Evolutionary conservation across 2,113 vertebrate genomes (phyloP).

Genomic region (Synodontis membranacea): DNA sequence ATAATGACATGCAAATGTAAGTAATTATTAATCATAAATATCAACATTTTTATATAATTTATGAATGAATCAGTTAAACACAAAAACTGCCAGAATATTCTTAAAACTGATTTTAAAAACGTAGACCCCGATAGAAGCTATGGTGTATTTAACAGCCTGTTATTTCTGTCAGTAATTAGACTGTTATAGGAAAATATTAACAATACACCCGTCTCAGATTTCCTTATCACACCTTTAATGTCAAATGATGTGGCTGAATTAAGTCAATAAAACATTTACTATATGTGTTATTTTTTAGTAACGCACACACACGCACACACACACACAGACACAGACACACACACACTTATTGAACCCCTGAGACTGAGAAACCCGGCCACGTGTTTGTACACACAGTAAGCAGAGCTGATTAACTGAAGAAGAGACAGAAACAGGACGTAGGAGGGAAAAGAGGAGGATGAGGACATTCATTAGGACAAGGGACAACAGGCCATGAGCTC

Average conservation of each 20-base stretch:
- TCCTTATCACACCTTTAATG: neutral
- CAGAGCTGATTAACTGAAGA: conserved; percentile 70
- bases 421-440: conserved; percentile 37
- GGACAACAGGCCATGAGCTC: conserved; percentile 66
- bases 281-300: neutral
- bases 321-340: too few species aligned
- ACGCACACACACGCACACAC: too few species aligned
- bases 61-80: neutral
- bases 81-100: neutral
- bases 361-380: neutral
- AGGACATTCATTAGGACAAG: conserved; percentile 83
- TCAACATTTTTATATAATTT: neutral
- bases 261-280: neutral
- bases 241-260: neutral
- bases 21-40: neutral
- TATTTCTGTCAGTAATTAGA: neutral
- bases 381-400: conserved; percentile 79
- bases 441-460: conserved; percentile 47
- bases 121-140: neutral
- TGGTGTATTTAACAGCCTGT: neutral
- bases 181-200: neutral
- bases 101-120: neutral
- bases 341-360: neutral
- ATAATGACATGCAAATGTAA: neutral
- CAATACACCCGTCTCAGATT: neutral